Evolutionary conservation across 2,113 vertebrate species (phyloP), one percentile per base, ranked within the genome.

Genomic region (Poeciliopsis prolifica): DNA sequence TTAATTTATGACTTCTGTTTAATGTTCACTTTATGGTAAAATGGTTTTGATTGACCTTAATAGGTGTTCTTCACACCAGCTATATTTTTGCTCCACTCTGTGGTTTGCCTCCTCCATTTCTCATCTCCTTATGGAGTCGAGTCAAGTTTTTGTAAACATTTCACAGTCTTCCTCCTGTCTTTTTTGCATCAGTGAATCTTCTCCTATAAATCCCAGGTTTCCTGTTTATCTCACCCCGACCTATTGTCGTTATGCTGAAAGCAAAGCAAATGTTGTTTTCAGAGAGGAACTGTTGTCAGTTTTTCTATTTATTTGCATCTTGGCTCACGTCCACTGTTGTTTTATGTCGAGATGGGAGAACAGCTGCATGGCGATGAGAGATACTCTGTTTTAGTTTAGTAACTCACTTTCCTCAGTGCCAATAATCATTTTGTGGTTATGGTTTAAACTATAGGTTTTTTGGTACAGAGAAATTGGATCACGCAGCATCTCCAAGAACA

Each of bases 331-430:
- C 75, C 78, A 77, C n/a, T 0, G 17, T 40, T 83, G 83, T 68
- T 66, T 86, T 85, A 35, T 31, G 0, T 24, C 30, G 82, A 69
- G 58, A 78, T 37, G 76, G 85, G 76, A 83, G 65, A 84, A 88
- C 82, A 88, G 75, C 79, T 80, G 72, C 58, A 24, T 28, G 0
- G 12, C 58, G 79, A 86, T 75, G 82, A 89, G 78, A 74, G 79
- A 63, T 48, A n/a, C 30, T 33, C 67, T 65, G 72, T 78, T 89
- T 85, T 80, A 54, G 31, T 75, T 88, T 83, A 82, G 79, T 74
- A 81, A 79, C 71, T 85, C 64, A 72, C 86, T 87, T 86, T 87
- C 65, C 84, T 85, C 74, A 74, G 75, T 30, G 69, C 67, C 70
- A 75, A 17, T 72, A 68, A 87, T 83, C 61, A 48, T 86, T 65